These are phyloP conservation scores for Catostylus mosaicus DNA, from an alignment of 30 jellyfish, hydroid and myxozoan genomes.

Conservation along the genomic window DNA sequence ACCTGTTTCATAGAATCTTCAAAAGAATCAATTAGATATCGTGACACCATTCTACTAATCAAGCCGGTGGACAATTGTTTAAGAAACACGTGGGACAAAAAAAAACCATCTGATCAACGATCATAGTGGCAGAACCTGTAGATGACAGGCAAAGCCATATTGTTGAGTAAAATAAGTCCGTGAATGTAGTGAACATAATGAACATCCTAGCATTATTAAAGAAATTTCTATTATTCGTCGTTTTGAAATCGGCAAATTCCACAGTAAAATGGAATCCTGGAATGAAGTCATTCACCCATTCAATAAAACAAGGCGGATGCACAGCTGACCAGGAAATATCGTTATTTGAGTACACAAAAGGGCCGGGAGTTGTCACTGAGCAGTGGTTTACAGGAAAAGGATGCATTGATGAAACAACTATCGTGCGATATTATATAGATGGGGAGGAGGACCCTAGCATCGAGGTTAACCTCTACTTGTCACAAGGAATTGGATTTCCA, in stretches of 20 bases:
- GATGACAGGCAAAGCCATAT: neutral
- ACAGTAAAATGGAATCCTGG: slow-evolving; percentile 66
- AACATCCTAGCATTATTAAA: too few relatives aligned
- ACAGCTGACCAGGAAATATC: slow-evolving; percentile 50
- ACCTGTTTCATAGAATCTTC: too few relatives aligned
- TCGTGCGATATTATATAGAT: slow-evolving; percentile 77
- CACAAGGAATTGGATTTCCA: slow-evolving; percentile 79
- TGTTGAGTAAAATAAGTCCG: too few relatives aligned
- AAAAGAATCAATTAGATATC: too few relatives aligned
- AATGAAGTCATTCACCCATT: slow-evolving; percentile 76
- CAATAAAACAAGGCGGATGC: slow-evolving; percentile 78
- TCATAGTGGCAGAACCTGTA: neutral
- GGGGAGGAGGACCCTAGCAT: slow-evolving; percentile 71
- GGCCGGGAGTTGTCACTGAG: slow-evolving; percentile 94
- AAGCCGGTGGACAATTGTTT: neutral
- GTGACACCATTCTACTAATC: too few relatives aligned
- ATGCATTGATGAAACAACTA: slow-evolving; percentile 71
- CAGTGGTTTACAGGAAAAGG: slow-evolving; percentile 89
- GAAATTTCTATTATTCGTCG: neutral
- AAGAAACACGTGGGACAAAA: neutral
- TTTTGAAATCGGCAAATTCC: slow-evolving; percentile 4
- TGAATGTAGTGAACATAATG: too few relatives aligned
- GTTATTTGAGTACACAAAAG: slow-evolving; percentile 49
- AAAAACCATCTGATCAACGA: neutral
- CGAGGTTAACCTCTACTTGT: slow-evolving; percentile 68